Evolutionary conservation across 2,113 vertebrate genomes (phyloP).

Genomic region (Illadopsis cleaveri): DNA sequence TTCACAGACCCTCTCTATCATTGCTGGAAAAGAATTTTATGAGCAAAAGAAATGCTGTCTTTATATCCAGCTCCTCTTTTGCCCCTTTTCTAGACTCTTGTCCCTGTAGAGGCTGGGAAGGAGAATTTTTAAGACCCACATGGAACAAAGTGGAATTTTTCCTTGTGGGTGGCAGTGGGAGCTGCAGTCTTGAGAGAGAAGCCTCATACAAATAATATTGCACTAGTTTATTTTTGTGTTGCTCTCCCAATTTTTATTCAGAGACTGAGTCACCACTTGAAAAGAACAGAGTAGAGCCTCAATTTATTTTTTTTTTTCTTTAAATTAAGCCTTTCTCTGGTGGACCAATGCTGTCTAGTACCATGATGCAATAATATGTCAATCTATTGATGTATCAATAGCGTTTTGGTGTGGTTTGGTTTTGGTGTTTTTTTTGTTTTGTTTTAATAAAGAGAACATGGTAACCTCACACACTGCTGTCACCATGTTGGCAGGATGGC

Average conservation of each 20-base stretch:
- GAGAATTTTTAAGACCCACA: not conserved
- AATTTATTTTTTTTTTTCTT: not conserved
- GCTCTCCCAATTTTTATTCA: not conserved
- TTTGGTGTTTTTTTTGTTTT: not conserved
- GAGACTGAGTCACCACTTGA: not conserved
- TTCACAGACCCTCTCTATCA: not conserved
- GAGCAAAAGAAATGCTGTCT: not conserved
- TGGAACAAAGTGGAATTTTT: not conserved
- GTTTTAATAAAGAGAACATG: not conserved
- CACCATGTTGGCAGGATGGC: slow-evolving; percentile 30
- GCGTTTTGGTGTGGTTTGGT: not conserved
- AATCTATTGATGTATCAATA: not conserved
- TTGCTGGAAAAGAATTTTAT: not conserved
- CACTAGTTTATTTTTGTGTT: not conserved
- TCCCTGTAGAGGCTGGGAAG: not conserved
- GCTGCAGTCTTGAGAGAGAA: not conserved
- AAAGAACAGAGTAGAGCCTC: not conserved
- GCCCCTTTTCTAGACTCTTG: not conserved
- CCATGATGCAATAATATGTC: not conserved
- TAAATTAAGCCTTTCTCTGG: not conserved
- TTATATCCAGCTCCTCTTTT: not conserved
- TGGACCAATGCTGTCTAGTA: not conserved
- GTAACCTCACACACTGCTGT: not conserved
- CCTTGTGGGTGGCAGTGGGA: not conserved
- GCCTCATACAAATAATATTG: not conserved